Evolutionary conservation across 92 coral and sea anemone genomes (phyloP).

Genomic region (Micromussa lordhowensis): DNA sequence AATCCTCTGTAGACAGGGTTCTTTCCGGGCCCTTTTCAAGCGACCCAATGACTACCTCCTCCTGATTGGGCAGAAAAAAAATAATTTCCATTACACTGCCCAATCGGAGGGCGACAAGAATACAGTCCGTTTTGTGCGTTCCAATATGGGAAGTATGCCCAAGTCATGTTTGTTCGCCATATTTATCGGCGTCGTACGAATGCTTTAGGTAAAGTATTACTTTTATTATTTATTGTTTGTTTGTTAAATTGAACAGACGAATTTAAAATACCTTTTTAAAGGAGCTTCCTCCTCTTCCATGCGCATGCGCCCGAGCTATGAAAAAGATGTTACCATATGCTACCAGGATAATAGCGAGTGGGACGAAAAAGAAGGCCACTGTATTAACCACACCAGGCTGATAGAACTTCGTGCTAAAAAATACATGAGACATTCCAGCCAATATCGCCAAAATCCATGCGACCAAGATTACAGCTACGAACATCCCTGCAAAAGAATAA

Average conservation of each 20-base stretch:
- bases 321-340: constrained; percentile 73
- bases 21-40: no score
- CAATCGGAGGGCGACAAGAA: no score
- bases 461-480: constrained; percentile 17
- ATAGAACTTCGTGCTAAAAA: constrained; percentile 2
- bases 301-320: constrained; percentile 86
- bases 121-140: no score
- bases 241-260: neutral
- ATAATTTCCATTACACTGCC: no score
- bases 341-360: constrained; percentile 62
- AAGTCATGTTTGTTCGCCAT: no score
- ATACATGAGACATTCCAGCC: constrained; percentile 38
- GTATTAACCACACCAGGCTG: constrained; percentile 55
- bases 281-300: constrained; percentile 76
- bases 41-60: no score
- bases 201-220: neutral
- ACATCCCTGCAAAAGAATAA: constrained; percentile 20
- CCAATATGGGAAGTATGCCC: no score
- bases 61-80: no score
- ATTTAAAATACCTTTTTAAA: constrained; percentile 74
- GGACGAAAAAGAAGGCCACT: constrained; percentile 57
- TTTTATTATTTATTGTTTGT: neutral
- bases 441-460: constrained; percentile 75
- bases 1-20: no score
- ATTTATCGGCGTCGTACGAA: no score